Evolutionary conservation across 1,140 invertebrate genomes (phyloP), one percentile per base, ranked within the genome.

Genomic region (Scaptomyza pallida): DNA sequence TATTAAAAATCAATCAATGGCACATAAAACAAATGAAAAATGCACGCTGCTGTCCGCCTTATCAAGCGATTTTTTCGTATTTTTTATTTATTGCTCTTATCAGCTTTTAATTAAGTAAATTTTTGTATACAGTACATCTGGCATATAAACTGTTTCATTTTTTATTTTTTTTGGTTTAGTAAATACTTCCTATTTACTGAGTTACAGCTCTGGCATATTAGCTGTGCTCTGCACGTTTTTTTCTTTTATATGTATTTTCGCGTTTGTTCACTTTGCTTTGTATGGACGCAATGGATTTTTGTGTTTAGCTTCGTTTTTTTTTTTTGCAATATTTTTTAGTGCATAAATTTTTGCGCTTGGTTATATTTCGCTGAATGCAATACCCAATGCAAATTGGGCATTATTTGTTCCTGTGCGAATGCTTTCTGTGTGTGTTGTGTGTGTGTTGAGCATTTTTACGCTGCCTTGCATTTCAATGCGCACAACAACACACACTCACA

Each of bases 1-100:
- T 85, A 88, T 86, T 88, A 86, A 86, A 86, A 86, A 86, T 86
- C 81, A 86, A 86, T 86, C 81, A 86, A 86, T 77, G 77, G 80
- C 81, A 67, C 73, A 80, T 80, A 67, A 86, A 86, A 88, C 76
- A 81, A 81, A 85, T 86, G 69, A 85, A 85, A 80, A 70, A 64
- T 64, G 61, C 67, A 30, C 26, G 26, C 26, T 30, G 1, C 6
- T 30, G 43, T 6, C 19, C 47, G 62, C 48, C 75, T 79, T 56
- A 78, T 73, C 68, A 48, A 59, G 12, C 12, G 0, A 12, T 35
- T 35, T 47, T 75, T 19, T 37, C 40, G 59, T 64, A 23, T 33
- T 12, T 40, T 56, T 67, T 47, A 63, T 72, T 62, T 57, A 63
- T 71, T 56, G 55, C 44, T 54, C 41, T 75, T 88, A 88, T 85